Percentiles rank a stretch among this genome's conserved stretches.
Evolutionary conservation across 2,888 invertebrate genomes (phyloP).

Genomic region (Didymodactylos carnosus): DNA sequence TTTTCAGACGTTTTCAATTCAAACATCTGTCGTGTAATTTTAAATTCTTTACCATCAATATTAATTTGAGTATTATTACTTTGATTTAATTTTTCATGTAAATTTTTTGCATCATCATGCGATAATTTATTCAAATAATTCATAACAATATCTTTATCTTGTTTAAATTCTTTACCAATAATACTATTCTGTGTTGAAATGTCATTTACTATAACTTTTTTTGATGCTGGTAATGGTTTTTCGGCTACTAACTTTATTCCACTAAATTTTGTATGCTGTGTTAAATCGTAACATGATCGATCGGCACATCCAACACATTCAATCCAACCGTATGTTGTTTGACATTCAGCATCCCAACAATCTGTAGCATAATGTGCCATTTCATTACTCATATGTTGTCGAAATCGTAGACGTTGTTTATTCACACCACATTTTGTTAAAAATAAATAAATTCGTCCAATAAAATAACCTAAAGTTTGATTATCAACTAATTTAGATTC

Average conservation of each 20-base stretch:
- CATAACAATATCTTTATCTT: neutral
- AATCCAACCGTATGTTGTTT: conserved; percentile 13
- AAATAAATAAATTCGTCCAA: conserved; percentile 14
- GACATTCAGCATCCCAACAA: conserved; percentile 15
- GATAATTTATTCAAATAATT: neutral
- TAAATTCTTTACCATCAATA: neutral
- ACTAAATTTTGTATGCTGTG: conserved; percentile 5
- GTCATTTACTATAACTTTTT: conserved; percentile 27
- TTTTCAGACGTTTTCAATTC: neutral
- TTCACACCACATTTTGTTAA: conserved; percentile 11
- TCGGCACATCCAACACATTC: conserved; percentile 16
- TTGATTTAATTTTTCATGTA: neutral
- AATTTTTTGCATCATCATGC: neutral
- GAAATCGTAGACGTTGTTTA: conserved; percentile 11
- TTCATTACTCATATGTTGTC: conserved; percentile 14
- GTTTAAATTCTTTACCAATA: neutral
- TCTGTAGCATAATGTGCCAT: conserved; percentile 15
- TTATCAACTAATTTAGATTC: conserved; percentile 3
- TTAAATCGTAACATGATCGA: conserved; percentile 13
- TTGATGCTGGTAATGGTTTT: conserved; percentile 59
- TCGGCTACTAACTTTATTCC: conserved; percentile 62
- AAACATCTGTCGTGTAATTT: neutral
- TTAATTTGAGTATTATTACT: neutral
- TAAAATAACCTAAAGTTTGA: conserved; percentile 13
- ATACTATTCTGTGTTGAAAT: neutral